Evolutionary conservation across 2,888 invertebrate genomes (phyloP).

Genomic region (Drosophila prolongata): DNA sequence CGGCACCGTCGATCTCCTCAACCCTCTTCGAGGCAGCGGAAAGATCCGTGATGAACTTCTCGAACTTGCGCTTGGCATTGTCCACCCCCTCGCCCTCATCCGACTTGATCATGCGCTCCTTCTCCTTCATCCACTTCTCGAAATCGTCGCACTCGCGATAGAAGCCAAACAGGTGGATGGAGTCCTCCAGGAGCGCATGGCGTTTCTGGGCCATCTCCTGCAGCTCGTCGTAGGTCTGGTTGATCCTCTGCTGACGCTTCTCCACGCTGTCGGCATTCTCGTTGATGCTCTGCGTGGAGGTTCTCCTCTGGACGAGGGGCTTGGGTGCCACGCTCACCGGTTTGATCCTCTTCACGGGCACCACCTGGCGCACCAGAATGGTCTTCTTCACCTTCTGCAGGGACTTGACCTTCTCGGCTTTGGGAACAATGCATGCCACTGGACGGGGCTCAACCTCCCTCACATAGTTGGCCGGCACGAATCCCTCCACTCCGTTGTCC

Average conservation of each 20-base stretch:
- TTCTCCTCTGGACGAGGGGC: constrained; percentile 84
- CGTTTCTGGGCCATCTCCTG: constrained; percentile 92
- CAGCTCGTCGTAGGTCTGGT: constrained; percentile 92
- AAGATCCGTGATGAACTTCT: constrained; percentile 97
- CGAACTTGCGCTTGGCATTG: constrained; percentile 96
- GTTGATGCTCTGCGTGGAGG: constrained; percentile 84
- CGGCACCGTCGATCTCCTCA: constrained; percentile 94
- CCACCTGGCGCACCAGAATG: constrained; percentile 93
- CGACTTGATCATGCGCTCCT: constrained; percentile 93
- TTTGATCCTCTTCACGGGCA: constrained; percentile 89
- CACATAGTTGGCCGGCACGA: constrained; percentile 98
- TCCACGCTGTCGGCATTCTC: constrained; percentile 91
- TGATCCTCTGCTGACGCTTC: constrained; percentile 91
- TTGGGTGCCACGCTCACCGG: constrained; percentile 84
- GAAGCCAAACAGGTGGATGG: constrained; percentile 95
- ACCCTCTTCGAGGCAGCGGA: constrained; percentile 96
- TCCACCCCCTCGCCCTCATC: constrained; percentile 95
- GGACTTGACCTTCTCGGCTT: constrained; percentile 92
- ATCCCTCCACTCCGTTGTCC: constrained; percentile 96
- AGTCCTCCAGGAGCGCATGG: constrained; percentile 94
- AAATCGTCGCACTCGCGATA: constrained; percentile 99
- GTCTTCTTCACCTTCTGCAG: constrained; percentile 95
- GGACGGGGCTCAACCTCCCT: constrained; percentile 95
- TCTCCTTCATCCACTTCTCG: constrained; percentile 98
- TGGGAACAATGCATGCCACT: constrained; percentile 92